Evolutionary conservation across 2,888 invertebrate species (phyloP).

Genomic region (Baccha elongata): DNA sequence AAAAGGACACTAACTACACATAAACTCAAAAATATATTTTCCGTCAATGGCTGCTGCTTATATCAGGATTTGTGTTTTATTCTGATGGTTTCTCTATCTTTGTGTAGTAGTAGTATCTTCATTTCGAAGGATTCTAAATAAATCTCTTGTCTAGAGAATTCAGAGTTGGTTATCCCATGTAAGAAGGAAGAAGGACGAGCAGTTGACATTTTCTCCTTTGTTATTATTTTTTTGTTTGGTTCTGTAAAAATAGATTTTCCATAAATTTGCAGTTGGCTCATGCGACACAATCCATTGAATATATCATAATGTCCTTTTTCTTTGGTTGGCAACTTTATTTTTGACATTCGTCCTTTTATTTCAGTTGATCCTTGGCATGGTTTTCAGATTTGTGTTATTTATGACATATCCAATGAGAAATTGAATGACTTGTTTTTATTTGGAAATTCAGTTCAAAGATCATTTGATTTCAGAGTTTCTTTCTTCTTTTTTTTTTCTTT

Average conservation of each 20-base stretch:
- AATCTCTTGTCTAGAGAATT: constrained; percentile 57
- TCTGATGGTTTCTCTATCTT: not conserved
- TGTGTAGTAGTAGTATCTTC: not conserved
- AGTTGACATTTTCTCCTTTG: constrained; percentile 20
- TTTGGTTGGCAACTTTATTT: constrained; percentile 55
- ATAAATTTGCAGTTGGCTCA: constrained; percentile 65
- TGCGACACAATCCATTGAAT: constrained; percentile 58
- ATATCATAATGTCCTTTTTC: constrained; percentile 52
- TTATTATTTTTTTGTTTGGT: not conserved
- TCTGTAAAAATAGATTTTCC: constrained; percentile 57
- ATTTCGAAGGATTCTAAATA: constrained; percentile 54
- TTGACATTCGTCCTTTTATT: constrained; percentile 43
- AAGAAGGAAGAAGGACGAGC: not conserved
- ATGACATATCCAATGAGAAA: constrained; percentile 59
- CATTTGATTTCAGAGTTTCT: not conserved
- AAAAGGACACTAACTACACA: constrained; percentile 61
- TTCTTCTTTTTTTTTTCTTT: not conserved
- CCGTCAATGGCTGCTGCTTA: constrained; percentile 70
- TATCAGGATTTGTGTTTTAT: constrained; percentile 50
- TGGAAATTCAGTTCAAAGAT: constrained; percentile 35
- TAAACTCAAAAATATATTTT: constrained; percentile 56
- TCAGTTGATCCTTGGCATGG: constrained; percentile 19
- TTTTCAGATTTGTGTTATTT: constrained; percentile 44
- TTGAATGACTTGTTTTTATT: constrained; percentile 66
- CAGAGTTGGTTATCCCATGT: constrained; percentile 25